Evolutionary conservation across 1,140 invertebrate genomes (phyloP).

Genomic region (Achatina immaculata): DNA sequence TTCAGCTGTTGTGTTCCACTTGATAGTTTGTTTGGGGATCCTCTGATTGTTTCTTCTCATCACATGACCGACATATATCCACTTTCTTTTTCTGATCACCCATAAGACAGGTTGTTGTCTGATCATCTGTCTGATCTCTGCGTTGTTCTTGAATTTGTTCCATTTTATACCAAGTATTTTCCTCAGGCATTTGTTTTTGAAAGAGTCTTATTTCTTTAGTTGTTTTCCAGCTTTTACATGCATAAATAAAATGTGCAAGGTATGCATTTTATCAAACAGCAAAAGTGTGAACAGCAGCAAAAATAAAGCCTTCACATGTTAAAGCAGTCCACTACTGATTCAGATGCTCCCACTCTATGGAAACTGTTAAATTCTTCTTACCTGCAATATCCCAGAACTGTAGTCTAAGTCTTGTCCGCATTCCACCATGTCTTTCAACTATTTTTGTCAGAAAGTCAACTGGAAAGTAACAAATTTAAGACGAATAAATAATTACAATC

Average conservation of each 20-base stretch:
- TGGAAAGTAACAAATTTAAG: neutral
- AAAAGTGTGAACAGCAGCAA: neutral
- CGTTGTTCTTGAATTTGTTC: too few relatives aligned
- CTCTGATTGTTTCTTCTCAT: too few relatives aligned
- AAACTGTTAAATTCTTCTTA: neutral
- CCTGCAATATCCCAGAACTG: constrained; percentile 36
- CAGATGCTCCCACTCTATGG: neutral
- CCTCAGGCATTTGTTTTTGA: too few relatives aligned
- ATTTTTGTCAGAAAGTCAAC: constrained; percentile 17
- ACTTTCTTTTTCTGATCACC: too few relatives aligned
- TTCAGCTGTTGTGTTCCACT: too few relatives aligned
- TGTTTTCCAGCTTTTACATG: neutral
- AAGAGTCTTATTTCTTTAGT: too few relatives aligned
- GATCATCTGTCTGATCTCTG: too few relatives aligned
- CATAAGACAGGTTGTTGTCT: too few relatives aligned
- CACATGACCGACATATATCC: too few relatives aligned
- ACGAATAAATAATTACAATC: neutral
- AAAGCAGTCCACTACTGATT: too few relatives aligned
- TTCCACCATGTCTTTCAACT: neutral
- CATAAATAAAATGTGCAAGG: neutral
- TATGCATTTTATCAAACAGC: neutral
- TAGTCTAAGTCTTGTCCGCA: neutral
- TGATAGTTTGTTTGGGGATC: too few relatives aligned
- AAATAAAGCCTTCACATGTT: neutral
- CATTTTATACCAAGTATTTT: too few relatives aligned